phyloP scores from a whole-genome alignment of 2,113 vertebrate genomes.

The Lethenteron camtschaticum region DNA sequence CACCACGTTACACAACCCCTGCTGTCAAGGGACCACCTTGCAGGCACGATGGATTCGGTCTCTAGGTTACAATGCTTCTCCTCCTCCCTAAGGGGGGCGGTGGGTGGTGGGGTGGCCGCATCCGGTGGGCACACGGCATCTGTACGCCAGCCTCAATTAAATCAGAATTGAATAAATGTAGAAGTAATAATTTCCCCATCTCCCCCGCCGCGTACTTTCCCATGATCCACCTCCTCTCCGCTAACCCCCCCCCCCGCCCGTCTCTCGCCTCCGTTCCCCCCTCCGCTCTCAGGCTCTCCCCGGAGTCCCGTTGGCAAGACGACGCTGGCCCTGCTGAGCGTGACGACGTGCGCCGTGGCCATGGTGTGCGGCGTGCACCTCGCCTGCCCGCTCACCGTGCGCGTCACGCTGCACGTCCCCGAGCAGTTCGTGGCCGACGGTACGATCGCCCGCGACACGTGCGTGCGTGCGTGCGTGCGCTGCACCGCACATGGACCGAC shows the following conservation, averaged over 20 bases:
- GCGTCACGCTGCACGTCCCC: slow-evolving; percentile 83
- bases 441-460: slow-evolving; percentile 24
- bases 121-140: too few relatives aligned
- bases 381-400: slow-evolving; percentile 76
- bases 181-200: too few relatives aligned
- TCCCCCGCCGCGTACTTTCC: neutral
- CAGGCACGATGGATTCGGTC: too few relatives aligned
- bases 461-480: too few relatives aligned
- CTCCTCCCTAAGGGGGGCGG: too few relatives aligned
- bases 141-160: too few relatives aligned
- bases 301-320: slow-evolving; percentile 87
- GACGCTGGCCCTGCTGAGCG: slow-evolving; percentile 64
- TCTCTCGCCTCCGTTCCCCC: neutral
- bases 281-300: slow-evolving; percentile 38
- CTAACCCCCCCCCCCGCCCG: neutral
- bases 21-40: too few relatives aligned
- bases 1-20: too few relatives aligned
- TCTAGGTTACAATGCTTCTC: too few relatives aligned
- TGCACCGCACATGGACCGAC: too few relatives aligned
- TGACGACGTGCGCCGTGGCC: slow-evolving; percentile 79
- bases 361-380: slow-evolving; percentile 79
- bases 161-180: too few relatives aligned
- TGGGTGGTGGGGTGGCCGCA: too few relatives aligned
- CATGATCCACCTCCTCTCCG: neutral
- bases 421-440: slow-evolving; percentile 96